phyloP scores from a whole-genome alignment of 2,888 invertebrate species.

The Papilio protenor region DNA sequence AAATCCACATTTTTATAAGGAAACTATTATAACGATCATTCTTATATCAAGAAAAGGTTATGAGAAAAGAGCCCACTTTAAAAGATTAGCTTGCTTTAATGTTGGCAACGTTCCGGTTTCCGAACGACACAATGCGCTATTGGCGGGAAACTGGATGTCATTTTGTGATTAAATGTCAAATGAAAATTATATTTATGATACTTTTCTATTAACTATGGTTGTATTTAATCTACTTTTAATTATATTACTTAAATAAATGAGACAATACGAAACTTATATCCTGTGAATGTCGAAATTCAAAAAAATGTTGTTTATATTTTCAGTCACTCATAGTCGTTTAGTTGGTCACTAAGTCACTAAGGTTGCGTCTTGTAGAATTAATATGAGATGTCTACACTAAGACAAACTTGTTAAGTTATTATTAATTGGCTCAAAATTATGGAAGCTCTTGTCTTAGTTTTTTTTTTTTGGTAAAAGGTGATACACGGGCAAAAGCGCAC shows the following conservation, averaged over 20 bases:
- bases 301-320: too few relatives aligned
- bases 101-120: constrained; percentile 64
- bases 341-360: too few relatives aligned
- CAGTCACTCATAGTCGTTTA: too few relatives aligned
- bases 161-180: constrained; percentile 62
- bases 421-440: too few relatives aligned
- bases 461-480: too few relatives aligned
- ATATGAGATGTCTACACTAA: too few relatives aligned
- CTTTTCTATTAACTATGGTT: background rate
- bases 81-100: constrained; percentile 62
- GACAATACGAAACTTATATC: background rate
- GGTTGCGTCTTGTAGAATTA: too few relatives aligned
- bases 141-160: constrained; percentile 58
- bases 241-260: background rate
- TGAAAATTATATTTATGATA: constrained; percentile 49
- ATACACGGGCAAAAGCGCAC: too few relatives aligned
- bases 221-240: background rate
- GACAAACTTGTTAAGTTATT: too few relatives aligned
- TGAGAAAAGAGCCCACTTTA: constrained; percentile 60
- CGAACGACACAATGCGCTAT: constrained; percentile 54
- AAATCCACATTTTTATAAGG: constrained; percentile 12
- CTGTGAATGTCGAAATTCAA: too few relatives aligned
- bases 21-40: constrained; percentile 8
- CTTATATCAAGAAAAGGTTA: constrained; percentile 31
- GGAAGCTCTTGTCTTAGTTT: too few relatives aligned